A percentile compares a stretch with the other conserved stretches of the same genome.
Evolutionary conservation across 2,113 vertebrate species (phyloP).

Genomic region (Petrocephalus microphthalmus): DNA sequence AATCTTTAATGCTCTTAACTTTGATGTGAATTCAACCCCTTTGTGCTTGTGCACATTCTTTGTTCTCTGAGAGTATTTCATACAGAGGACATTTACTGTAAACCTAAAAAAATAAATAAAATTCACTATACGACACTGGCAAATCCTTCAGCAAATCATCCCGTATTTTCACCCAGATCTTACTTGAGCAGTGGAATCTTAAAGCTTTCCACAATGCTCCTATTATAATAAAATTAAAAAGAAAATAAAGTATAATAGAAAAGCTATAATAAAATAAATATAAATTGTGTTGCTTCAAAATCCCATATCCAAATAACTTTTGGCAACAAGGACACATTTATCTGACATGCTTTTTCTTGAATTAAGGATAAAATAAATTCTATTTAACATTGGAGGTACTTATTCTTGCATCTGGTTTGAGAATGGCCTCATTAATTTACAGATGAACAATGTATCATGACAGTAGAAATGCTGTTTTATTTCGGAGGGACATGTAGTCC

Average conservation of each 20-base stretch:
- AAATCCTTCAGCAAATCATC: not conserved
- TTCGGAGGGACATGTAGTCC: not conserved
- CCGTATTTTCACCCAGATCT: not conserved
- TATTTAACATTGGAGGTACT: conserved; percentile 18
- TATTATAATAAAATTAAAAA: not conserved
- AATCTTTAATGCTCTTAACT: not conserved
- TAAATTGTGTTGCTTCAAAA: not conserved
- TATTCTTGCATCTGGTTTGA: conserved; percentile 8
- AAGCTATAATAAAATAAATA: not conserved
- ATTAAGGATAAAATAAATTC: conserved; percentile 14
- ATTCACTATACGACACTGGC: not conserved
- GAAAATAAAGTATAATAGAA: not conserved
- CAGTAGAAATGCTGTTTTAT: not conserved
- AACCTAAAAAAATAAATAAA: not conserved
- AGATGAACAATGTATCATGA: not conserved
- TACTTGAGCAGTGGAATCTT: not conserved
- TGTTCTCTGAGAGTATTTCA: not conserved
- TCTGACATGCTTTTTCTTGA: conserved; percentile 25
- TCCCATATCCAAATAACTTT: conserved; percentile 7
- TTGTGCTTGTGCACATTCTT: not conserved
- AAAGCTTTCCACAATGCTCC: not conserved
- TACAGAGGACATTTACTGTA: not conserved
- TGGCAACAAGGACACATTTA: conserved; percentile 28
- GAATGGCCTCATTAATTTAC: not conserved
- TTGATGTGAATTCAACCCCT: conserved; percentile 6